Base-by-base conservation (phyloP, 2,113 vertebrate genomes). In the Lipotes vexillifer region DNA sequence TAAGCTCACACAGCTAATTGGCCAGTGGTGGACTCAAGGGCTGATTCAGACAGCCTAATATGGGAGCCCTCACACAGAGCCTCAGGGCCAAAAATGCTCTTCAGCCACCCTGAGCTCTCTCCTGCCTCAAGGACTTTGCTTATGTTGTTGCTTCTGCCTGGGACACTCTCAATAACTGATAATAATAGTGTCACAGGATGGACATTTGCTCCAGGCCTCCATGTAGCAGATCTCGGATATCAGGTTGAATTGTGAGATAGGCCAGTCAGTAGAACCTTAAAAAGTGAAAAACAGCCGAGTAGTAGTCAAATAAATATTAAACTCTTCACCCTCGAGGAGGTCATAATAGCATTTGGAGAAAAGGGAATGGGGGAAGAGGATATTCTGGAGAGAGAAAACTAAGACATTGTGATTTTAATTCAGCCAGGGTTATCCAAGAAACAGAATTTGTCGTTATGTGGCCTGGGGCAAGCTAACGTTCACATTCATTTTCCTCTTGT, bases 401-500 rank as follows among this genome's bases (percentile, higher is more conserved):
- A 80, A 97, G 8, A 6, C n/a, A 41, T 8, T n/a, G 20, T 87
- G 41, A 65, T 75, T 92, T 97, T 92, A 96, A 90, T 9, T 92
- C 49, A 89, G 20, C 18, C 10, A 82, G 77, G n/a, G 36, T 68
- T 93, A 66, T 29, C 29, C 41, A 27, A 41, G 74, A 94, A 93
- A 71, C 17, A 90, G 38, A 87, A 57, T 29, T 65, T 88, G 72
- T 78, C 44, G 59, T n/a, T 49, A 9, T 69, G 21, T 90, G 29
- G 10, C 52, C 41, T 65, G 17, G 41, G 36, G 8, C 31, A 83
- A 61, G 69, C 61, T 49, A 38, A 87, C n/a, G 10, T 17, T 61
- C 36, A 72, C 57, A 12, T 96, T 36, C 15, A 68, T 27, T 46
- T 71, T 10, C 63, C 29, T 27, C 18, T n/a, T 29, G 25, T 46